Evolutionary conservation across 1,140 invertebrate species (phyloP), one percentile per base, ranked within the genome.

Genomic region (Ganaspis sp.): DNA sequence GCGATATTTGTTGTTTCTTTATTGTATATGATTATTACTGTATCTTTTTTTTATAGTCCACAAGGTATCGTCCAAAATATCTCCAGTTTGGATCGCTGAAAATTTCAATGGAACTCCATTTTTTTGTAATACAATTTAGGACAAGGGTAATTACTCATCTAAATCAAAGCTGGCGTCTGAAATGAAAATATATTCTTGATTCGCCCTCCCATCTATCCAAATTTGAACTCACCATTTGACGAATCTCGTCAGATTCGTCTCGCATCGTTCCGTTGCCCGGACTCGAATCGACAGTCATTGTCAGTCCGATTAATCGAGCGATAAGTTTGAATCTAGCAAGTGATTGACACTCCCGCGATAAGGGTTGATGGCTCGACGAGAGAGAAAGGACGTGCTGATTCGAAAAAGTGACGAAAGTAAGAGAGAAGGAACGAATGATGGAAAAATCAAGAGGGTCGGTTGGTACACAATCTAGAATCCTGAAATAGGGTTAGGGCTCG

Each of bases 231-330:
- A 64, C 54, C 9, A 26, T 64, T 64, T 64, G 58, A 64, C 58
- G 58, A 64, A 64, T 64, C 58, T 64, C 58, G 23, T 64, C 54
- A 64, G 58, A 64, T 64, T 64, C 23, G 58, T 64, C 58, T 29
- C 58, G 58, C 58, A 9, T 64, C 58, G 23, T 64, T 49, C 72
- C 40, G 49, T 40, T 53, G 58, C 15, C 21, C 26, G 74, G 75
- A 81, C 77, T 81, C 72, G 69, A 75, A 78, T 78, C 74, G 76
- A 81, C 80, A 78, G 75, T 75, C 80, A 76, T 74, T 78, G 80
- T 78, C 76, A 69, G 40, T 45, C 42, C 72, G 80, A 81, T 81
- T 81, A 81, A 81, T 81, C 74, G 80, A 74, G 76, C 69, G 80
- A 81, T 81, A 81, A 81, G 77, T 79, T 64, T 64, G 58, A 64